Evolutionary conservation across 2,797 vertebrate genomes (phyloP).

Genomic region (Sebastiscus tertius): DNA sequence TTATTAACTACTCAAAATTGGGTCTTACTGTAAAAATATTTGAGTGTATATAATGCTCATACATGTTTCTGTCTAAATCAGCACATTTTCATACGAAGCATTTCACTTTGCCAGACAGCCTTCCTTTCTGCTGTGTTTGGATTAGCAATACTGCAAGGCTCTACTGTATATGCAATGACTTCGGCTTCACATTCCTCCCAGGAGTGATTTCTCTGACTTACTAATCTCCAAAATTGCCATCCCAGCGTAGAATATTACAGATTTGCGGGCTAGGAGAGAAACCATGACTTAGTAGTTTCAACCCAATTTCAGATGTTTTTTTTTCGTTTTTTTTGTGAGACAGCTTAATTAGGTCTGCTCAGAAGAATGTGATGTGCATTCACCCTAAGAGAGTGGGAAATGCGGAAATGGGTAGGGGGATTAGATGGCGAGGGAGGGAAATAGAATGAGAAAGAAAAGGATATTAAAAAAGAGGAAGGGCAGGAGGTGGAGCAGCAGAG

Average conservation of each 20-base stretch:
- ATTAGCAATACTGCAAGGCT: conserved; percentile 49
- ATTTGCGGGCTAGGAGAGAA: conserved; percentile 35
- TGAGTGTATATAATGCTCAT: not conserved
- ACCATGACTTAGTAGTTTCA: conserved; percentile 61
- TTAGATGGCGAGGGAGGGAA: conserved; percentile 32
- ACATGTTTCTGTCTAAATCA: conserved; percentile 19
- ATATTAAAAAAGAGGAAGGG: conserved; percentile 32
- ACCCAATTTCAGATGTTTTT: conserved; percentile 44
- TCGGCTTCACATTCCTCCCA: conserved; percentile 53
- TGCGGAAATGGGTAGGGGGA: conserved; percentile 47
- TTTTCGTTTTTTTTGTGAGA: conserved; percentile 13
- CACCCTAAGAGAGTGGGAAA: conserved; percentile 41
- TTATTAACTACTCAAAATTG: not conserved
- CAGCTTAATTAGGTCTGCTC: conserved; percentile 68
- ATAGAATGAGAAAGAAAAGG: conserved; percentile 12
- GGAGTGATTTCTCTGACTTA: conserved; percentile 60
- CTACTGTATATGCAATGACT: conserved; percentile 41
- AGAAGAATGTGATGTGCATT: conserved; percentile 57
- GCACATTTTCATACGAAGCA: conserved; percentile 14
- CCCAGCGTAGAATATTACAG: conserved; percentile 51
- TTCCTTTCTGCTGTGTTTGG: conserved; percentile 34
- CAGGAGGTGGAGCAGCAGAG: conserved; percentile 6
- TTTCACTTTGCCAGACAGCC: conserved; percentile 23
- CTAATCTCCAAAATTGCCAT: conserved; percentile 58
- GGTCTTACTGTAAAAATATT: conserved; percentile 13